Evolutionary conservation across 2,797 vertebrate species (phyloP).

Genomic region (Danio jaintianensis): DNA sequence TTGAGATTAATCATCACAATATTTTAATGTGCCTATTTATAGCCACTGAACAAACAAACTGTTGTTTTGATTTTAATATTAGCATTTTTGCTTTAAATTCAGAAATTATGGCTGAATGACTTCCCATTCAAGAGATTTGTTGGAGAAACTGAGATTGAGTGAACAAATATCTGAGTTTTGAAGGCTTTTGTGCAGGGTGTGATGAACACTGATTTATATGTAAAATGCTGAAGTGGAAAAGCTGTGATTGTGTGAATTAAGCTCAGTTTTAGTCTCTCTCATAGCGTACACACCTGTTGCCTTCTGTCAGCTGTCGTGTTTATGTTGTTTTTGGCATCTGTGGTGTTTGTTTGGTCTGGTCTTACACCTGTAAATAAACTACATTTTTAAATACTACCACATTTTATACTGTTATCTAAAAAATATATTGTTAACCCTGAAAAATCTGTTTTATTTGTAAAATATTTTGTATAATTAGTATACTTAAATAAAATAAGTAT

Average conservation of each 20-base stretch:
- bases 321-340: background rate
- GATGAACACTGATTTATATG: background rate
- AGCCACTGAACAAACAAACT: no score
- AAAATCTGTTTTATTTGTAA: no score
- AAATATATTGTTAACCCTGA: no score
- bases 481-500: no score
- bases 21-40: no score
- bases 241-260: slow-evolving; percentile 41
- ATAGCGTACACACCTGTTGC: background rate
- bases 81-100: no score
- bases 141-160: background rate
- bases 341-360: background rate
- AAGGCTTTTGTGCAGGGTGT: background rate
- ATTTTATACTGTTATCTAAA: no score
- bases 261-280: slow-evolving; percentile 8
- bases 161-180: background rate
- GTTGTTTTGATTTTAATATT: no score
- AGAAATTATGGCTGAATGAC: slow-evolving; percentile 63
- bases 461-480: no score
- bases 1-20: no score
- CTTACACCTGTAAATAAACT: no score
- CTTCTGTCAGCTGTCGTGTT: slow-evolving; percentile 15
- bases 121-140: slow-evolving; percentile 61
- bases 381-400: no score
- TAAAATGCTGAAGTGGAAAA: background rate